Evolutionary conservation across 2,113 vertebrate genomes (phyloP).

Genomic region (Xiphophorus maculatus): DNA sequence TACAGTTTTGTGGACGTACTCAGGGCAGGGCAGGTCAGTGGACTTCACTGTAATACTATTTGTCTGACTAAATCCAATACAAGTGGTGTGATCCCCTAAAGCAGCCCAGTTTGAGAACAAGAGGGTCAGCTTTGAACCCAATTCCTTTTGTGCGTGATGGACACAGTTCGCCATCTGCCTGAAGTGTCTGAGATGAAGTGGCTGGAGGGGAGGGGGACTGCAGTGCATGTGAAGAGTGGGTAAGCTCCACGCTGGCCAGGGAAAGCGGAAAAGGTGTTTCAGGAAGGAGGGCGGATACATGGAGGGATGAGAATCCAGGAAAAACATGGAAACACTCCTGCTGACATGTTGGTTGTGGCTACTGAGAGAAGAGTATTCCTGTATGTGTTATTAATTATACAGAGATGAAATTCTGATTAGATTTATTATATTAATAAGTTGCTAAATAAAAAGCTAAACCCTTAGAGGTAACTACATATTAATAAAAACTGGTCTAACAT

Average conservation of each 20-base stretch:
- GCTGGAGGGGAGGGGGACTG: background rate
- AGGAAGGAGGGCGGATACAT: constrained; percentile 16
- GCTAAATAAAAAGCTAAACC: background rate
- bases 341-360: background rate
- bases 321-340: background rate
- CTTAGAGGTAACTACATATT: too few relatives aligned
- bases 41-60: constrained; percentile 31
- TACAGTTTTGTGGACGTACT: constrained; percentile 23
- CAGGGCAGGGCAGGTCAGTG: constrained; percentile 61
- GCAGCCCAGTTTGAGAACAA: constrained; percentile 37
- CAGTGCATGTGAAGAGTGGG: constrained; percentile 18
- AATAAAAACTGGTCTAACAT: background rate
- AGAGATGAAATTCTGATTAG: background rate
- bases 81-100: constrained; percentile 35
- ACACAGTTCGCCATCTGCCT: background rate
- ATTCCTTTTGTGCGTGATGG: constrained; percentile 8
- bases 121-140: constrained; percentile 44
- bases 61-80: constrained; percentile 27
- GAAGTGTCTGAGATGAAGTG: constrained; percentile 2
- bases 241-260: constrained; percentile 66
- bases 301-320: constrained; percentile 5
- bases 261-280: constrained; percentile 64
- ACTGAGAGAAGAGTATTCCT: background rate
- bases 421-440: background rate
- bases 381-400: background rate